These are phyloP conservation scores for Tholera decimalis DNA, from an alignment of 2,888 invertebrate species.

Conservation along the genomic window DNA sequence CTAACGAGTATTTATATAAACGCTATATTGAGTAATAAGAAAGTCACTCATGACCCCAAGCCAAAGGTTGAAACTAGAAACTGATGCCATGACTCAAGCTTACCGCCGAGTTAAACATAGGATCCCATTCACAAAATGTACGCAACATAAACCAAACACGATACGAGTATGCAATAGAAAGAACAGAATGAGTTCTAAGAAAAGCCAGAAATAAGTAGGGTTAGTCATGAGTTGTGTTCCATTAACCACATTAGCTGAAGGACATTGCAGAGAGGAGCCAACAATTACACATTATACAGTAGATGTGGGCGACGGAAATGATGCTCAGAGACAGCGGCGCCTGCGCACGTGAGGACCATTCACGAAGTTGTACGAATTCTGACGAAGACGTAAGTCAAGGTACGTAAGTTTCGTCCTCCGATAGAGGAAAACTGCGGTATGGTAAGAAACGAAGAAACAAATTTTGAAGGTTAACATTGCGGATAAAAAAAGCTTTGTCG, in stretches of 20 bases:
- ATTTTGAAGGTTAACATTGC: too few relatives aligned
- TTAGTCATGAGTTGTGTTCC: constrained; percentile 60
- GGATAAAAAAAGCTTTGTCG: too few relatives aligned
- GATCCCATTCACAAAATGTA: constrained; percentile 25
- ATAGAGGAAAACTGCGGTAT: neutral
- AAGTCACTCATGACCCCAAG: constrained; percentile 44
- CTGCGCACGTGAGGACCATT: constrained; percentile 38
- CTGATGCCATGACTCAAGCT: constrained; percentile 39
- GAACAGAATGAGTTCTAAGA: constrained; percentile 48
- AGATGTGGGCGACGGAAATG: constrained; percentile 75
- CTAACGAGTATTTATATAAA: constrained; percentile 21
- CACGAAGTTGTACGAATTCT: constrained; percentile 40
- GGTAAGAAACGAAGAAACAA: neutral
- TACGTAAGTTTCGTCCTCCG: constrained; percentile 5
- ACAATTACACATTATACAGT: constrained; percentile 70
- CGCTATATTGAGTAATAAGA: constrained; percentile 22
- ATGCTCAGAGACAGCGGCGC: constrained; percentile 41
- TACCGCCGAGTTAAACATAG: constrained; percentile 33
- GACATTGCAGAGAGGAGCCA: constrained; percentile 72
- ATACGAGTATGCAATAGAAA: constrained; percentile 33
- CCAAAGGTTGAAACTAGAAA: constrained; percentile 43
- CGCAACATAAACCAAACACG: constrained; percentile 36
- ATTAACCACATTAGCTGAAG: constrained; percentile 75
- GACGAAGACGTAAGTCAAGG: neutral
- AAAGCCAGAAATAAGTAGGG: constrained; percentile 48